A percentile compares a stretch with the other conserved stretches of the same genome.
Conservation (phyloP, 2,113 vertebrate genomes). For the Hipposideros armiger region DNA sequence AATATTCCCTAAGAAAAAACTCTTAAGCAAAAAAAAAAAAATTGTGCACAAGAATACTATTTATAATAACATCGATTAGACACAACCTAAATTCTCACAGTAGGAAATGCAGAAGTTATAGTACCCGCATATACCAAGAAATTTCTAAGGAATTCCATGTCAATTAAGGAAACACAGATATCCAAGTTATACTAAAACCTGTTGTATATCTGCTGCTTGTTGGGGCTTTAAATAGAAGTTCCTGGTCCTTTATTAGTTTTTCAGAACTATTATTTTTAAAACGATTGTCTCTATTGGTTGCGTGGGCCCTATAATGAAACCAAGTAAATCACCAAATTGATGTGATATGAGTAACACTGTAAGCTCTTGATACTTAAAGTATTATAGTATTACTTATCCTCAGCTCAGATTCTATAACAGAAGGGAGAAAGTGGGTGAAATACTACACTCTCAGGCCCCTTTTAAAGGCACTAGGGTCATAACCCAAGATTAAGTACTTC, state of each 20-base stretch:
- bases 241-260: not conserved
- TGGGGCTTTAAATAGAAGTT: not conserved
- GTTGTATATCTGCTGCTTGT: not conserved
- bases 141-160: constrained; percentile 9
- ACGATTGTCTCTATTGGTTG: not conserved
- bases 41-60: not conserved
- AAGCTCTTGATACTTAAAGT: not conserved
- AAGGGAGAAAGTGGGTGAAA: constrained; percentile 1
- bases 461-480: not conserved
- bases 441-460: not conserved
- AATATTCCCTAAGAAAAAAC: constrained; percentile 26
- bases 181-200: not conserved
- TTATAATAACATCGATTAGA: not conserved
- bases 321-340: not conserved
- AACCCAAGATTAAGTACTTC: not conserved
- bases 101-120: not conserved
- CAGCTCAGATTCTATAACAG: not conserved
- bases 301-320: not conserved
- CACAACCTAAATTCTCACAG: not conserved
- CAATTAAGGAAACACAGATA: not conserved
- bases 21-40: not conserved
- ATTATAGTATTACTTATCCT: not conserved
- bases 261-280: not conserved
- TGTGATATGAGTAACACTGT: not conserved
- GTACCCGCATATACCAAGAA: not conserved